Evolutionary conservation across 1,140 invertebrate genomes (phyloP), one percentile per base, ranked within the genome.

Genomic region (Drosophila insularis): DNA sequence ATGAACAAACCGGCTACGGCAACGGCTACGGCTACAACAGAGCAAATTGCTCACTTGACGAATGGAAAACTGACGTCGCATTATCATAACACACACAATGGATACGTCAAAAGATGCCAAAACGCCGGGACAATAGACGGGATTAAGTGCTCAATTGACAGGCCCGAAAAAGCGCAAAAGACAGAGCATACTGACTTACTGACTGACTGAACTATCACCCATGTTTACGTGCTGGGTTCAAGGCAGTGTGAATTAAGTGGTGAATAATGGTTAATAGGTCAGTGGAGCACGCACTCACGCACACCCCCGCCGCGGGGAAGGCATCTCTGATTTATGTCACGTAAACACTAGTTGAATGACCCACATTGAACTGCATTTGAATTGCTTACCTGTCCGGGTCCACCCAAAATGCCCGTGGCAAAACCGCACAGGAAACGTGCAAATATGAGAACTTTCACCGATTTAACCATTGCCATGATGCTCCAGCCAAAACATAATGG

Each of bases 351-450:
- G 40, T 35, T 76, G 73, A 76, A 76, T 66, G 73, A 76, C 11
- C 39, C 27, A 17, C 23, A 46, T 56, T 66, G 19, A 32, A 50
- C 17, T 50, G 43, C 17, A 11, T 50, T 46, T 10, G 17, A 19
- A 14, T 35, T 3, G 66, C 75, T 76, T 92, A 95, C 95, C 93
- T 95, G 95, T 14, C 93, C 93, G 19, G 95, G 94, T 54, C 95
- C 95, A 4, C 94, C 94, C 63, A 95, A 92, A 54, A 95, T 93
- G 39, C 95, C 95, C 2, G 95, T 95, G 1, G 95, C 94, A 63
- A 96, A 93, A 56, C 95, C 95, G 60, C 94, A 95, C 2, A 95
- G 85, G 13, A 95, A 90, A 69, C 95, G 93, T 2, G 95, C 96
- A 13, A 94, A 80, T 10, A 96, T 81, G 35, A 96, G 82, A n/a